Evolutionary conservation across 2,113 vertebrate species (phyloP).

Genomic region (Silurus glanis): DNA sequence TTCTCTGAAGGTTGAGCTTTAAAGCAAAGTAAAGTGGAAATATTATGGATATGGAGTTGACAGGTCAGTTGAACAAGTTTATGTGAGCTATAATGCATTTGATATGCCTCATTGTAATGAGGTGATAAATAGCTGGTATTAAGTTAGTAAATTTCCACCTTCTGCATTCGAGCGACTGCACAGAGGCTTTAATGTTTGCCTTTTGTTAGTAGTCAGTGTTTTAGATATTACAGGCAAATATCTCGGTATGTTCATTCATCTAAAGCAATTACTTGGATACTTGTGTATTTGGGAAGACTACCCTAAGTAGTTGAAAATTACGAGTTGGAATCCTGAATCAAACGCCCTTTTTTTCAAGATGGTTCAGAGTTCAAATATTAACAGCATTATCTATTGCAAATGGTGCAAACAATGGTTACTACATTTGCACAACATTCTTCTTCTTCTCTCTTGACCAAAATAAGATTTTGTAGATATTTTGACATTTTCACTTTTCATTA

Average conservation of each 20-base stretch:
- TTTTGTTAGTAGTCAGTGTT: background rate
- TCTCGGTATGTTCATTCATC: background rate
- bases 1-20: background rate
- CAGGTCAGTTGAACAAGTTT: background rate
- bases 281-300: background rate
- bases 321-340: background rate
- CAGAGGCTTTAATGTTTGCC: background rate
- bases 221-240: background rate
- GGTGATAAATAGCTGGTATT: background rate
- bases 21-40: background rate
- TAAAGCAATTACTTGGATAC: background rate
- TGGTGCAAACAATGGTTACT: background rate
- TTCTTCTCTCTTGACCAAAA: background rate
- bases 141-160: background rate
- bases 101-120: background rate
- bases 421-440: background rate
- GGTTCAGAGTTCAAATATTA: background rate
- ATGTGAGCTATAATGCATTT: background rate
- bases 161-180: no score
- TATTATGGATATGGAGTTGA: background rate
- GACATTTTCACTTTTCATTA: background rate
- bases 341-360: background rate
- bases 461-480: background rate
- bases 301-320: background rate
- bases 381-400: background rate